Base-by-base conservation (phyloP, 2,797 vertebrate genomes). In the Gadopsis marmoratus region DNA sequence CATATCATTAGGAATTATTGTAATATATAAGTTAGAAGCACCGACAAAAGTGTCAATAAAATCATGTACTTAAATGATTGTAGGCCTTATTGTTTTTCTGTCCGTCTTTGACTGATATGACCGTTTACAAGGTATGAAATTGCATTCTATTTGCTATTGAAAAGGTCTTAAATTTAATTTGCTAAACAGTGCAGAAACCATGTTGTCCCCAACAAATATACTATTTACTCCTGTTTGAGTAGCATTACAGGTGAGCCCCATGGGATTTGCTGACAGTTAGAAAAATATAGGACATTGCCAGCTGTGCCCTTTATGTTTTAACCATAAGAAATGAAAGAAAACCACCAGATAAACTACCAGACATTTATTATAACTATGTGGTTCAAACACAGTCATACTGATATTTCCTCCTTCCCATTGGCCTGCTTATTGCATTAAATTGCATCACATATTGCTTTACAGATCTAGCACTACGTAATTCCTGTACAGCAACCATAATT, bases 361-460 rank as follows among this genome's bases (percentile, higher is more conserved):
- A 31, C 35, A 45, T 58, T 13, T 35, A 41, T 51, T 66, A 10
- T 77, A 80, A 76, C 63, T 55, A 51, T 29, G 48, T 33, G 53
- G 21, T 48, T 76, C 61, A 71, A 67, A 77, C 33, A 10, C 26
- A 54, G 66, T 74, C 56, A 17, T 21, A 16, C 31, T 69, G 45
- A 64, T 55, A 74, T 74, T 70, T 80, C 74, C 67, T 74, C 58
- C 66, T 0, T 88, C 84, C 70, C 55, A 81, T 72, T 87, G 83
- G 86, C 50, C 64, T 11, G 17, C 65, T 26, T 88, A 81, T 92
- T 92, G 81, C 89, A 84, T 82, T 63, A 72, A 69, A 85, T 93
- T 92, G 88, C 91, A 93, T 92, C 91, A 92, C 70, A 33, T 83
- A 65, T 75, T 79, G 71, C 80, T 68, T 85, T 82, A 68, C 87